Base-by-base conservation (phyloP, 2,888 invertebrate species). In the Buathra laborator region DNA sequence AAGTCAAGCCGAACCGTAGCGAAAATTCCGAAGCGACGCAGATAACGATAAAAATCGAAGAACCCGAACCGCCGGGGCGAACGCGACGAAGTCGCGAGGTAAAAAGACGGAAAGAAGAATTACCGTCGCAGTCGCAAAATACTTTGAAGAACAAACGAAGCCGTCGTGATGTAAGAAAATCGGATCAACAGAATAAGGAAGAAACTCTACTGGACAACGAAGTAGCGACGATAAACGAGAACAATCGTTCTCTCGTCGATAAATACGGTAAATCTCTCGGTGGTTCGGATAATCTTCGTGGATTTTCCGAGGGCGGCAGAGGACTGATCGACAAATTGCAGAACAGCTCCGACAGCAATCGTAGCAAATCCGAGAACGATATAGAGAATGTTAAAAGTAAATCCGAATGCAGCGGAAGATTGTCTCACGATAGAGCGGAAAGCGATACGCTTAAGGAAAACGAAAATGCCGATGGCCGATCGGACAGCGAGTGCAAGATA, bases 11-110 rank as follows among this genome's bases (percentile, higher is more conserved):
- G 29, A 85, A 64, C 10, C 89, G 92, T 86, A 91, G 94, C 84
- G 89, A 93, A 80, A 95, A 94, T 62, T 86, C 91, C 76, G 95
- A 95, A 85, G 94, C 95, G 59, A 92, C 93, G 82, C 94, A 94
- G 59, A 86, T 85, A 83, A 88, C 64, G 91, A 94, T 94, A 91
- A 88, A 86, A 59, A 85, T 85, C 29, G 90, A 90, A 7, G 81
- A 78, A 51, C 43, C 85, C 12, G 92, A 92, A 19, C 48, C 87
- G 0, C 90, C 89, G 72, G 80, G 86, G 32, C 90, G 94, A 1
- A 91, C 91, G 0, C 86, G 93, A 64, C 89, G 94, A 19, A 89
- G 90, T 32, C 88, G 92, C 32, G 94, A 94, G 37, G 86, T 87
- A 14, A 92, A 92, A 66, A 91, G 88, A 66, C 91, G 92, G 6